Base-by-base conservation (phyloP, 2,888 invertebrate genomes). In the Bembecia ichneumoniformis region DNA sequence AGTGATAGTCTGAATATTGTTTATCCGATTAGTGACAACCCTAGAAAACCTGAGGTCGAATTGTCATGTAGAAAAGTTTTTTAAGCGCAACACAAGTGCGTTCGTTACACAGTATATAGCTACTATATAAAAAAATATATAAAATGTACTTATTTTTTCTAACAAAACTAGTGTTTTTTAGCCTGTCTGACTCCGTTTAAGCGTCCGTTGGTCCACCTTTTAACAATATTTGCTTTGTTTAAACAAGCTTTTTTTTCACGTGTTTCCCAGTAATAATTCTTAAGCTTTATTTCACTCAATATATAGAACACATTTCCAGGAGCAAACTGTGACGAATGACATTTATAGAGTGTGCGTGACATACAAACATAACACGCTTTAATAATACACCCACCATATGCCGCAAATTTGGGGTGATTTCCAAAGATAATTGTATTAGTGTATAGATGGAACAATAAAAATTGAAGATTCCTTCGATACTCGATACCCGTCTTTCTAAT, bases 41-140 rank as follows among this genome's bases (percentile, higher is more conserved):
- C 66, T 67, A 59, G 40, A 40, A 40, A 40, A 40, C 48, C 46
- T 53, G 54, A 56, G 61, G 58, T 58, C 55, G 58, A 54, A 62
- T 62, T 59, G 59, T 62, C 59, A 59, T 60, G 54, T 51, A 58
- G 57, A 58, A 57, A 60, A 64, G 66, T 65, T 70, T 68, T n/a
- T 63, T 58, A 71, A 51, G 68, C 55, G 60, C 66, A 58, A 53
- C 62, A 70, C 64, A 62, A 74, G 72, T 68, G 66, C 67, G 66
- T 74, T 77, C 71, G 74, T 77, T 75, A 74, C 47, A 64, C 68
- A 73, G 7, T 28, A 28, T 28, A 28, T 40, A 66, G 66, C 64
- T 55, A 64, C 62, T 55, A 59, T 58, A 56, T 40, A 13, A 28
- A 17, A 20, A 28, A 28, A 28, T 9, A 28, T 28, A 9, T 28